A percentile compares a stretch with the other conserved stretches of the same genome.
Conservation (phyloP, 2,888 invertebrate genomes). For the Sarcophaga rosellei region DNA sequence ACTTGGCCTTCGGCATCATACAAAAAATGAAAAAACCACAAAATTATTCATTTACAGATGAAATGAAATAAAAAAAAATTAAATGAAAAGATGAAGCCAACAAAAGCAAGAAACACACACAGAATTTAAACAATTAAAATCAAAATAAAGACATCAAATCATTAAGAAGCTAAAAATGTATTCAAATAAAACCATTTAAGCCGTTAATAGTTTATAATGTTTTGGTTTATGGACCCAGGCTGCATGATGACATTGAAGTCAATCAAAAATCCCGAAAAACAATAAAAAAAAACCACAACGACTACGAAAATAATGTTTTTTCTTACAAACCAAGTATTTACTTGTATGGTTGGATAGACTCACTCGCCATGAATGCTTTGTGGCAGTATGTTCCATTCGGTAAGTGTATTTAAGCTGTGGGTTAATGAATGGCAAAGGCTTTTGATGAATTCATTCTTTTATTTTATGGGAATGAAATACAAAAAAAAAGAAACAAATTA, state of each 20-base stretch:
- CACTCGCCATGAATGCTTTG: not conserved
- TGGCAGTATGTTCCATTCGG: not conserved
- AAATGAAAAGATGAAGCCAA: not conserved
- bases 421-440: not conserved
- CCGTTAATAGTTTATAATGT: constrained; percentile 4
- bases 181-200: constrained; percentile 8
- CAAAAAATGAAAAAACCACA: not conserved
- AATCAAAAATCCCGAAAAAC: constrained; percentile 26
- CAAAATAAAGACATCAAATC: constrained; percentile 26
- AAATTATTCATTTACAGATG: not conserved
- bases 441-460: constrained; percentile 3
- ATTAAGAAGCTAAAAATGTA: constrained; percentile 15
- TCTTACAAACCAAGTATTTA: too few relatives aligned
- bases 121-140: not conserved
- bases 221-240: not conserved
- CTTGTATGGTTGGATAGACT: too few relatives aligned
- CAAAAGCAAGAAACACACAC: not conserved
- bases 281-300: not conserved
- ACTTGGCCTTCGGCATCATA: not conserved
- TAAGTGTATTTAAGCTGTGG: not conserved
- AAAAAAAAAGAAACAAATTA: constrained; percentile 25
- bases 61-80: not conserved
- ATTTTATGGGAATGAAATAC: not conserved
- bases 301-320: not conserved
- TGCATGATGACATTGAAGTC: constrained; percentile 23